Evolutionary conservation across 1,140 invertebrate genomes (phyloP).

Genomic region (Galleria mellonella): DNA sequence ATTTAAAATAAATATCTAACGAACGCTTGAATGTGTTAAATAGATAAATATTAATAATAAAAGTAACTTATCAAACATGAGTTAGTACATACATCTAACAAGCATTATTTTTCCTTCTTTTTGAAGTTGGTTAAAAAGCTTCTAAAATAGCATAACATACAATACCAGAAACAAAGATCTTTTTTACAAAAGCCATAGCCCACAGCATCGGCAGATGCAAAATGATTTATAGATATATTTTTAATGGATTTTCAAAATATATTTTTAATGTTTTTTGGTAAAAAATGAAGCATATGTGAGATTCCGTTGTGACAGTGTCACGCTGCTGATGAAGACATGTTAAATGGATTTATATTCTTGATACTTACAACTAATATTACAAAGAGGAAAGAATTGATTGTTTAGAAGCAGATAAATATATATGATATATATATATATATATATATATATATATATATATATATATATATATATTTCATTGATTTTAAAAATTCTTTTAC

Average conservation of each 20-base stretch:
- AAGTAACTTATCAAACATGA: too few relatives aligned
- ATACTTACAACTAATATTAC: too few relatives aligned
- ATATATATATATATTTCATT: not conserved
- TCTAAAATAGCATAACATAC: too few relatives aligned
- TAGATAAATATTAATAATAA: too few relatives aligned
- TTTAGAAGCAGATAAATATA: too few relatives aligned
- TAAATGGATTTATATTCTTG: slow-evolving; percentile 8
- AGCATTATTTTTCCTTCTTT: too few relatives aligned
- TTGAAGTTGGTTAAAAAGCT: too few relatives aligned
- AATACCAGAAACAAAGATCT: too few relatives aligned
- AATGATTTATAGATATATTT: slow-evolving; percentile 35
- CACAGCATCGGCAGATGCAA: slow-evolving; percentile 23
- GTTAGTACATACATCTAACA: too few relatives aligned
- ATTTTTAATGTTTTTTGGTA: slow-evolving; percentile 28
- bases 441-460: not conserved
- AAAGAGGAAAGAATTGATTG: not conserved
- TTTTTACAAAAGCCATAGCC: not conserved
- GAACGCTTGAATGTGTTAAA: too few relatives aligned
- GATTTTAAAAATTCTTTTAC: not conserved
- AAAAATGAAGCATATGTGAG: slow-evolving; percentile 36
- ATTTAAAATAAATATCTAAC: too few relatives aligned
- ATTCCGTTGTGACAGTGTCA: slow-evolving; percentile 20
- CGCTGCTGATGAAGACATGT: slow-evolving; percentile 12
- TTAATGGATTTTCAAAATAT: slow-evolving; percentile 42
- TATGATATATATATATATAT: not conserved